Base-by-base conservation (phyloP, 2,888 invertebrate genomes). In the Calephelis perditalis region DNA sequence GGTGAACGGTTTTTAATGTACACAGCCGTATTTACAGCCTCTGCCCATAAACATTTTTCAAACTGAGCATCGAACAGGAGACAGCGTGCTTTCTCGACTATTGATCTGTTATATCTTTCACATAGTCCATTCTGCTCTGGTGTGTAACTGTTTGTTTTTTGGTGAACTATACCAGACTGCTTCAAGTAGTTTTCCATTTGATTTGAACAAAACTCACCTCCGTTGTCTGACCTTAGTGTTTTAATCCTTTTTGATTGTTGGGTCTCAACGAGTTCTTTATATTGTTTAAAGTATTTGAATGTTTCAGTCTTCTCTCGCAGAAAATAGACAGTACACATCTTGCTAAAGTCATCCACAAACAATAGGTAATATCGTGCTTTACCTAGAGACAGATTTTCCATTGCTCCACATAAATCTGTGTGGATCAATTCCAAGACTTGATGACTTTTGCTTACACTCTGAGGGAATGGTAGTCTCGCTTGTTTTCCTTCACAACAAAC, bases 61-160 rank as follows among this genome's bases (percentile, higher is more conserved):
- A 46, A 46, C 12, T 57, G 15, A 9, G 64, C 66, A 64, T 65
- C 64, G 60, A 64, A 66, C 7, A 66, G 43, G 8, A 65, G 37
- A 60, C 64, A 65, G 11, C 58, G 60, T 1, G 65, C 63, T 40
- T 62, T 66, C 12, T 68, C 66, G 36, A 66, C 61, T 9, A 66
- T 54, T 12, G 64, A 52, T 35, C 65, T 56, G 49, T 67, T 68
- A 9, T 35, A 37, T 12, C 65, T 43, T 47, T 68, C 66, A 56
- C 56, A 57, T 4, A 65, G 37, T 5, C 66, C 64, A 59, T 66
- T 67, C 47, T 68, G 68, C 57, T 65, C 52, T 3, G 68, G 68
- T 8, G 68, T 67, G 45, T 65, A 68, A 37, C 63, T 44, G 40
- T 63, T 67, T 0, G 65, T 66, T 58, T 67, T 65, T 40, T 67